Evolutionary conservation across 2,797 vertebrate species (phyloP).

Genomic region (Protonibea diacanthus): DNA sequence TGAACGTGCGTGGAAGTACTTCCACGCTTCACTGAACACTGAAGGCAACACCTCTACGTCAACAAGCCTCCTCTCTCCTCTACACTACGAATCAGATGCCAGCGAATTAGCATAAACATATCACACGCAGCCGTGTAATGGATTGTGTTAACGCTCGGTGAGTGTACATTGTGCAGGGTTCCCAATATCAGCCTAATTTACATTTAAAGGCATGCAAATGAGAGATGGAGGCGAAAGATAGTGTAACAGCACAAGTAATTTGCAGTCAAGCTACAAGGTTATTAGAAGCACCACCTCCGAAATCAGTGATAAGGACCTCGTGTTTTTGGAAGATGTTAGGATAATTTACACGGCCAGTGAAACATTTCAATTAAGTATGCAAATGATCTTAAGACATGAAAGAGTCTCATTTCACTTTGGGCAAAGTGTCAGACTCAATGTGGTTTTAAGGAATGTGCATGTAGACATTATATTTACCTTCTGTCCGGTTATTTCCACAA

Average conservation of each 20-base stretch:
- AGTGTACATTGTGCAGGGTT: slow-evolving; percentile 18
- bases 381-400: neutral
- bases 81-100: slow-evolving; percentile 29
- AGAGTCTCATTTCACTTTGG: neutral
- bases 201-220: slow-evolving; percentile 63
- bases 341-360: neutral
- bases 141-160: slow-evolving; percentile 43
- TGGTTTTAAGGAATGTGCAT: neutral
- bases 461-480: neutral
- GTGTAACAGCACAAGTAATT: slow-evolving; percentile 22
- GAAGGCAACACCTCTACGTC: slow-evolving; percentile 40
- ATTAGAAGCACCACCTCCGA: slow-evolving; percentile 29
- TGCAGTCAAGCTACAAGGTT: slow-evolving; percentile 44
- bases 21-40: slow-evolving; percentile 51
- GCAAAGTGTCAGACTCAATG: neutral
- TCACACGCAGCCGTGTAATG: slow-evolving; percentile 52
- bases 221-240: slow-evolving; percentile 29
- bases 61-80: slow-evolving; percentile 33
- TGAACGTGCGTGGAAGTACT: slow-evolving; percentile 21
- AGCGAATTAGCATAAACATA: slow-evolving; percentile 65
- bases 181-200: slow-evolving; percentile 51
- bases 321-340: neutral
- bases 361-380: neutral
- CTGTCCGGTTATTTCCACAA: neutral
- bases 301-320: slow-evolving; percentile 10